Evolutionary conservation across 1,140 invertebrate species (phyloP), one percentile per base, ranked within the genome.

Genomic region (Nephila pilipes): DNA sequence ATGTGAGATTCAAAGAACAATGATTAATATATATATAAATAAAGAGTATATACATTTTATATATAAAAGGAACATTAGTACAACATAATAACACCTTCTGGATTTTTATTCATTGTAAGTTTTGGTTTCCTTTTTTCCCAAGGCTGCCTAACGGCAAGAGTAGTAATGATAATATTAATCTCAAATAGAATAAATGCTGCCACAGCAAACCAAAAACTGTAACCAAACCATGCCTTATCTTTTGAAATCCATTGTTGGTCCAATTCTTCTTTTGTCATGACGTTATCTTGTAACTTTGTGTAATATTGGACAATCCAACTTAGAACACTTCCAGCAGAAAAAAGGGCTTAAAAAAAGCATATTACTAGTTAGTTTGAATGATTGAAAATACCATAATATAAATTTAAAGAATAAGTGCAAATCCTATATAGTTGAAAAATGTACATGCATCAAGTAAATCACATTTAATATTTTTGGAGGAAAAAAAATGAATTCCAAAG

Each of bases 191-290:
- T 95, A 14, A 97, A 96, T 3, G 97, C 97, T 29, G 97, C 97
- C 2, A 98, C 97, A 10, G 98, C 97, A 93, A 98, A 96, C 97
- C 97, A 98, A 95, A 97, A 98, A n/a, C 97, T 98, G 95, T 97
- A 97, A 93, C 97, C 97, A 29, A 97, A 95, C 93, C 96, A 96
- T 2, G 97, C 97, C 92, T 96, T 96, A 87, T 96, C 97, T 94
- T 97, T 96, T 16, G 97, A 97, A 22, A 96, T 97, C 97, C 98
- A 98, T 92, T 96, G 96, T 94, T 97, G 97, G 25, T 97, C 96
- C 63, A 96, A 96, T 94, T 98, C 97, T 94, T 98, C 97, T 93
- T 97, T 96, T 14, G 97, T 97, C 95, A 98, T 96, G 10, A 98
- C 97, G 95, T 98, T 98, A 94, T 96, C 95, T 90, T 97, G 97